Evolutionary conservation across 2,888 invertebrate genomes (phyloP).

Genomic region (Drosophila aldrichi): DNA sequence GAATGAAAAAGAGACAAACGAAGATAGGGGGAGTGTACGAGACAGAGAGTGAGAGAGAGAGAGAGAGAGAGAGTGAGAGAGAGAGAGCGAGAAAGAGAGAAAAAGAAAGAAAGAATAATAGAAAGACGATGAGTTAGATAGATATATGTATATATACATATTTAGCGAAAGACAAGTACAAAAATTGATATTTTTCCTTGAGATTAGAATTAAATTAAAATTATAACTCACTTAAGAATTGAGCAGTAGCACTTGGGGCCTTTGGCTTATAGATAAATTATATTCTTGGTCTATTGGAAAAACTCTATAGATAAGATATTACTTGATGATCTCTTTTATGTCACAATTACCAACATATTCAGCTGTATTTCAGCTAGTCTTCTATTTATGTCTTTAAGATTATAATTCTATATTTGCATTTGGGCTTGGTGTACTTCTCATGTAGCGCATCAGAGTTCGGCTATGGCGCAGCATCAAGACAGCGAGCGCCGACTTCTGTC

Average conservation of each 20-base stretch:
- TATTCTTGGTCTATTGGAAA: not conserved
- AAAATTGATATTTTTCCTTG: too few relatives aligned
- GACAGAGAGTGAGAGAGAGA: not conserved
- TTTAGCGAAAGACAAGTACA: too few relatives aligned
- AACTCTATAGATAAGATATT: not conserved
- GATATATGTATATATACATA: too few relatives aligned
- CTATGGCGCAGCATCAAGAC: conserved; percentile 16
- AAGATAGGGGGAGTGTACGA: too few relatives aligned
- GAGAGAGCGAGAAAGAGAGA: too few relatives aligned
- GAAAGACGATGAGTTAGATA: too few relatives aligned
- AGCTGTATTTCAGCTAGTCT: not conserved
- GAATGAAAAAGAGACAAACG: too few relatives aligned
- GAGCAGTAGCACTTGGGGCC: too few relatives aligned
- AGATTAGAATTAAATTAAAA: too few relatives aligned
- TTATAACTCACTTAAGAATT: too few relatives aligned
- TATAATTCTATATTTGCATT: not conserved
- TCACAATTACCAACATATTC: too few relatives aligned
- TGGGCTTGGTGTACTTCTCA: not conserved
- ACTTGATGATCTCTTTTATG: not conserved
- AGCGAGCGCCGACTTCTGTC: conserved; percentile 8
- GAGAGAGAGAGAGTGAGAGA: not conserved
- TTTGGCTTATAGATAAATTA: not conserved
- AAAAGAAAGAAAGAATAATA: too few relatives aligned
- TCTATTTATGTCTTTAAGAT: not conserved
- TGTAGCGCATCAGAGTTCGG: conserved; percentile 20